Percentiles rank a stretch among this genome's conserved stretches.
These are phyloP conservation scores for Corvus moneduloides DNA, from an alignment of 2,113 vertebrate genomes.

Conservation along the genomic window DNA sequence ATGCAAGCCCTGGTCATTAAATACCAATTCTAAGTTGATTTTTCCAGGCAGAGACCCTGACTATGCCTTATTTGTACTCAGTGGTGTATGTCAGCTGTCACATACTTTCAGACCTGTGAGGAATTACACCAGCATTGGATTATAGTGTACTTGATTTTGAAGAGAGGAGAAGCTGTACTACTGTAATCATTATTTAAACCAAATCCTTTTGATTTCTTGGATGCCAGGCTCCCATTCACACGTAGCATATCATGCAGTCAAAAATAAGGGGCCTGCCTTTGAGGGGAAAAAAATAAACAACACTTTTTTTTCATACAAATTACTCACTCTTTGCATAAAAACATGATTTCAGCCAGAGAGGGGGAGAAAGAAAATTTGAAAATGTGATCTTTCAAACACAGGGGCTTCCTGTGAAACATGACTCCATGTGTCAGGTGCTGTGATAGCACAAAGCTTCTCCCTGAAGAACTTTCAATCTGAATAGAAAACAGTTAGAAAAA, in stretches of 20 bases:
- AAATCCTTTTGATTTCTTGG: neutral
- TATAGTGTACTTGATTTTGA: neutral
- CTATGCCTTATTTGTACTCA: neutral
- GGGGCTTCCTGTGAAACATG: neutral
- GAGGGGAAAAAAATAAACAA: neutral
- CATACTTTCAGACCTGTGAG: neutral
- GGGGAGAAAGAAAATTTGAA: neutral
- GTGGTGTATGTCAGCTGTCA: neutral
- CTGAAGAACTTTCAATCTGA: neutral
- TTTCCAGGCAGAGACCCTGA: neutral
- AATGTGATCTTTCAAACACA: neutral
- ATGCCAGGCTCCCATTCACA: neutral
- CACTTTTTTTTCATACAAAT: neutral
- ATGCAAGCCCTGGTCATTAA: neutral
- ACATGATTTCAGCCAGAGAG: neutral
- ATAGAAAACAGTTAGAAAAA: neutral
- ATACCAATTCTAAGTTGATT: neutral
- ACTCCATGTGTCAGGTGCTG: neutral
- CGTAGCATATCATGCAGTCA: neutral
- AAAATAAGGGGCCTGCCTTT: neutral
- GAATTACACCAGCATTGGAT: neutral
- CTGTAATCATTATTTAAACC: conserved; percentile 4
- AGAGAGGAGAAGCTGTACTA: neutral
- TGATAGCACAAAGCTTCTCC: neutral
- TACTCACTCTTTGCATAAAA: neutral